Conservation (phyloP, 2,888 invertebrate species). For the Strigamia crassipes region DNA sequence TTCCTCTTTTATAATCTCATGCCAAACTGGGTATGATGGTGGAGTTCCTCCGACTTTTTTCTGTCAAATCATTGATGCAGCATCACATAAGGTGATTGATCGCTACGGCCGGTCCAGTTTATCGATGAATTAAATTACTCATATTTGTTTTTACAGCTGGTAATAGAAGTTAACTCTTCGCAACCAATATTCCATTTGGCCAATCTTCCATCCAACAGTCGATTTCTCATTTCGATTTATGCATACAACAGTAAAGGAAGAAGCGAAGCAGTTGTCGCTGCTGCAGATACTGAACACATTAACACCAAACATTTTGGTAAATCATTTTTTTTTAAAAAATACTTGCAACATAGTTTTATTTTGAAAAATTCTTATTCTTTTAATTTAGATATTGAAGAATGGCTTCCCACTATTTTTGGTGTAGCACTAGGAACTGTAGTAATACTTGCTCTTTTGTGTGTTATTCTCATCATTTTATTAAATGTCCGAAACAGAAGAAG, state of each 20-base stretch:
- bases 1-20: constrained; percentile 79
- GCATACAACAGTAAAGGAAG: constrained; percentile 83
- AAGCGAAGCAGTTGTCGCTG: constrained; percentile 72
- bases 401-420: not conserved
- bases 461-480: not conserved
- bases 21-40: constrained; percentile 86
- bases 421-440: not conserved
- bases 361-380: not conserved
- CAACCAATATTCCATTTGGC: constrained; percentile 76
- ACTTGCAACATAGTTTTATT: not conserved
- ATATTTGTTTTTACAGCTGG: not conserved
- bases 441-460: not conserved
- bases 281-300: constrained; percentile 7
- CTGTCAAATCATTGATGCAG: constrained; percentile 69
- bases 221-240: constrained; percentile 76
- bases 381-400: constrained; percentile 10
- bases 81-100: not conserved
- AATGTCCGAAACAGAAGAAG: not conserved
- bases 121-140: not conserved
- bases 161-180: constrained; percentile 69
- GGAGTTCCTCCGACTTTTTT: constrained; percentile 84
- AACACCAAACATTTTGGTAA: not conserved
- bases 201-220: constrained; percentile 72
- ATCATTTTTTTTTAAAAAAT: not conserved
- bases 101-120: not conserved